phyloP scores from a whole-genome alignment of 2,888 invertebrate species.

The Eupithecia exiguata region DNA sequence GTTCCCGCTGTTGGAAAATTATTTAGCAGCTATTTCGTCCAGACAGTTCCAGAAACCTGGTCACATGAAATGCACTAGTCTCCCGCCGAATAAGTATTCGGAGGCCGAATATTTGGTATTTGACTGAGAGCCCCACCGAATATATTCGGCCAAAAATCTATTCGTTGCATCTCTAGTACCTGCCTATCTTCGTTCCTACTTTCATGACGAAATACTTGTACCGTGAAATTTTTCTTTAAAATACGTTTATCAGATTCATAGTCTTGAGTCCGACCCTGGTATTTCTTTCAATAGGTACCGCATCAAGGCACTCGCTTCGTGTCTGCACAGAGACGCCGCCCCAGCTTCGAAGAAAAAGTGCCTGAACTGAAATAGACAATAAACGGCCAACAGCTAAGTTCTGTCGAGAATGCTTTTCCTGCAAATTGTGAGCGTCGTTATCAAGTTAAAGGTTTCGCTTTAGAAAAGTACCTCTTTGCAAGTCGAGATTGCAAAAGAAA shows the following conservation, averaged over 20 bases:
- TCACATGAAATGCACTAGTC: no score
- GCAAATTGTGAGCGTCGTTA: slow-evolving; percentile 39
- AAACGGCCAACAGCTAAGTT: slow-evolving; percentile 40
- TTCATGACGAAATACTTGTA: no score
- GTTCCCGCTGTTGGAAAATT: no score
- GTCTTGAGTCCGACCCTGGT: slow-evolving; percentile 30
- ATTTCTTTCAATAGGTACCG: slow-evolving; percentile 33
- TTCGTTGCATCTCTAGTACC: no score
- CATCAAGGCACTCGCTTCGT: slow-evolving; percentile 42
- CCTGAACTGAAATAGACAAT: slow-evolving; percentile 43
- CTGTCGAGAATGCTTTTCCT: slow-evolving; percentile 34
- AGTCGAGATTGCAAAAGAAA: slow-evolving; percentile 25
- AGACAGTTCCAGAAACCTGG: no score
- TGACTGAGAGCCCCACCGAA: no score
- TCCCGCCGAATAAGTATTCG: no score
- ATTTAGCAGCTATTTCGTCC: no score
- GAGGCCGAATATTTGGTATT: no score
- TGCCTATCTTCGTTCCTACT: no score
- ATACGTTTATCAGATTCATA: not conserved
- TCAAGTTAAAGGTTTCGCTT: slow-evolving; percentile 37
- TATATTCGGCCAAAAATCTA: no score
- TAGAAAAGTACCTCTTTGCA: slow-evolving; percentile 28
- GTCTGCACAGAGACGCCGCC: slow-evolving; percentile 33
- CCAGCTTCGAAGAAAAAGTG: slow-evolving; percentile 41
- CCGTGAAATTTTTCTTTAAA: no score